These are phyloP conservation scores for Cataglyphis cursor DNA, from an alignment of 2,888 invertebrate species.

Conservation along the genomic window DNA sequence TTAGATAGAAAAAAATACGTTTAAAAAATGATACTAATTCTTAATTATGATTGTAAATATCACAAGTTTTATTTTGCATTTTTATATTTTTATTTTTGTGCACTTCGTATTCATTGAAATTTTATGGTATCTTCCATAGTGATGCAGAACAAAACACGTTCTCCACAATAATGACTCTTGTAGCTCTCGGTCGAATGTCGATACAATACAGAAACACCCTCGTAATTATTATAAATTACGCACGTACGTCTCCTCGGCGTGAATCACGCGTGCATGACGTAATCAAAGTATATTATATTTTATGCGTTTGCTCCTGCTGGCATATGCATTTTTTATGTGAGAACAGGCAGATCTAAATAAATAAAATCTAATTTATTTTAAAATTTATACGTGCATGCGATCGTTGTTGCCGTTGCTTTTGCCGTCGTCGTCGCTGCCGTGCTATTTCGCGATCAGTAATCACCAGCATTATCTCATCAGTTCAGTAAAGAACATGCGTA, in stretches of 20 bases:
- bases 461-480: conserved; percentile 74
- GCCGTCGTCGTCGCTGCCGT: conserved; percentile 44
- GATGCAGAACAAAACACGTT: conserved; percentile 57
- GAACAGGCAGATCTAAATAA: too few relatives aligned
- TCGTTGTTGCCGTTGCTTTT: conserved; percentile 22
- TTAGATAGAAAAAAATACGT: neutral
- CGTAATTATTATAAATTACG: conserved; percentile 76
- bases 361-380: neutral
- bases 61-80: neutral
- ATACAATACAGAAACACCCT: conserved; percentile 57
- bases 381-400: neutral
- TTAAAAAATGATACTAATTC: neutral
- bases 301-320: conserved; percentile 22
- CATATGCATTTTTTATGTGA: neutral
- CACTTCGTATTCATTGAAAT: neutral
- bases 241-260: conserved; percentile 43
- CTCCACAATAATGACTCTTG: conserved; percentile 30
- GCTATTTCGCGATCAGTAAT: conserved; percentile 64
- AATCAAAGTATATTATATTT: conserved; percentile 43
- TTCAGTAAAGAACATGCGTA: conserved; percentile 62
- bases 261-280: conserved; percentile 60
- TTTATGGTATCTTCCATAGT: conserved; percentile 1
- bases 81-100: neutral
- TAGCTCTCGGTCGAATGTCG: conserved; percentile 23
- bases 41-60: neutral